Percentiles rank a stretch among this genome's conserved stretches.
phyloP scores from a whole-genome alignment of 2,113 vertebrate genomes.

The Jacana jacana region DNA sequence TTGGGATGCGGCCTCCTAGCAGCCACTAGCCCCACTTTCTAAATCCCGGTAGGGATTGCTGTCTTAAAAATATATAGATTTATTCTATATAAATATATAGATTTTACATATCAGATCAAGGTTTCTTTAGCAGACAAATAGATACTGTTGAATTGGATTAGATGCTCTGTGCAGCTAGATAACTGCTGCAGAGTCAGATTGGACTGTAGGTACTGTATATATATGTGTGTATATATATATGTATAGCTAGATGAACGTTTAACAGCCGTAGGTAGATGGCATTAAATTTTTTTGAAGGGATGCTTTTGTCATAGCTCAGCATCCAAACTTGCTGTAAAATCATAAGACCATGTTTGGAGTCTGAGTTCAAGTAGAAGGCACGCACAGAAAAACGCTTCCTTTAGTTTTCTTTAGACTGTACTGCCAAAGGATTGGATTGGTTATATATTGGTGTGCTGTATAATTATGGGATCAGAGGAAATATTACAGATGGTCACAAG shows the following conservation, averaged over 20 bases:
- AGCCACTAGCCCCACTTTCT: not conserved
- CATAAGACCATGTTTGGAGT: not conserved
- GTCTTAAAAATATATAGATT: not conserved
- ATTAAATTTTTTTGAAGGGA: not conserved
- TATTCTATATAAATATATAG: too few species aligned
- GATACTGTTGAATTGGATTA: not conserved
- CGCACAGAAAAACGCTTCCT: not conserved
- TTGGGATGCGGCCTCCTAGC: not conserved
- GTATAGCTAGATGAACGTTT: not conserved
- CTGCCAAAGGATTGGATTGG: not conserved
- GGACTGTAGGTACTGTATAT: not conserved
- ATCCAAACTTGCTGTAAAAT: not conserved
- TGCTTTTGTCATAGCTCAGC: not conserved
- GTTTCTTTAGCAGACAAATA: not conserved
- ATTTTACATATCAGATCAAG: not conserved
- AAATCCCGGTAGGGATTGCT: not conserved
- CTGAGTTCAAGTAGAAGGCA: not conserved
- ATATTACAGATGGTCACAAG: not conserved
- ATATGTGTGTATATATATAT: too few species aligned
- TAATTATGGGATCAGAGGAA: not conserved
- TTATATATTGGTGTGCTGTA: not conserved
- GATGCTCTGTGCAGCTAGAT: not conserved
- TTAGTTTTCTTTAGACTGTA: not conserved
- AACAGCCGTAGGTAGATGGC: not conserved
- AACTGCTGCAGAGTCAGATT: not conserved